Base-by-base conservation (phyloP, 2,797 vertebrate genomes). In the Brachymystax lenok region DNA sequence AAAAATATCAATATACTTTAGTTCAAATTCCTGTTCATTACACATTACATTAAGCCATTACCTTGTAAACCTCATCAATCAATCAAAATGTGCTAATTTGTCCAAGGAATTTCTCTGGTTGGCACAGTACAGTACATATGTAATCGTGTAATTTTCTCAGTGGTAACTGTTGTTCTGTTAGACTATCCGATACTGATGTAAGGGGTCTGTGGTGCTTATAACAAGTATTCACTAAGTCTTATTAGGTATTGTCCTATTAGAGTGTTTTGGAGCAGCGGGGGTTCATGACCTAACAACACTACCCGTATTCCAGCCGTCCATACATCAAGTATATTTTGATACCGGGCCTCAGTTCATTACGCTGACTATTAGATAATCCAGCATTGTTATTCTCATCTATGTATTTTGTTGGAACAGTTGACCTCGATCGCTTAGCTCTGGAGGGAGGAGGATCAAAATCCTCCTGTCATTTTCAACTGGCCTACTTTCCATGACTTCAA, bases 401-500 rank as follows among this genome's bases (percentile, higher is more conserved):
- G 80, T 83, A 79, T 87, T 86, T 79, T 73, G 75, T 80, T 84
- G 77, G 77, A 82, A 84, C 64, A 80, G 80, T 77, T 85, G 88
- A 88, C 88, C 90, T 89, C 10, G 40, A 46, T 46, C 40, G 10
- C 40, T 80, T 68, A 85, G 85, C 84, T 78, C 82, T 27, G 27
- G 66, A 69, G 75, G 76, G 67, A 51, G 52, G 66, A 19, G 84
- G 84, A 82, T 86, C 83, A 86, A 85, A 88, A 82, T 85, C 83
- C 82, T 83, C 76, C 80, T 82, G 80, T 75, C 64, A 75, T 83
- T 83, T 86, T 85, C 74, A 82, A 66, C 79, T 87, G 63, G 27
- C 86, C 89, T 87, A 90, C 85, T 90, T 90, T 86, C 73, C 81
- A 40, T 73, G 75, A 71, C 84, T 85, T 78, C 77, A 30, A 80